Evolutionary conservation across 2,888 invertebrate genomes (phyloP).

Genomic region (Mimachlamys varia): DNA sequence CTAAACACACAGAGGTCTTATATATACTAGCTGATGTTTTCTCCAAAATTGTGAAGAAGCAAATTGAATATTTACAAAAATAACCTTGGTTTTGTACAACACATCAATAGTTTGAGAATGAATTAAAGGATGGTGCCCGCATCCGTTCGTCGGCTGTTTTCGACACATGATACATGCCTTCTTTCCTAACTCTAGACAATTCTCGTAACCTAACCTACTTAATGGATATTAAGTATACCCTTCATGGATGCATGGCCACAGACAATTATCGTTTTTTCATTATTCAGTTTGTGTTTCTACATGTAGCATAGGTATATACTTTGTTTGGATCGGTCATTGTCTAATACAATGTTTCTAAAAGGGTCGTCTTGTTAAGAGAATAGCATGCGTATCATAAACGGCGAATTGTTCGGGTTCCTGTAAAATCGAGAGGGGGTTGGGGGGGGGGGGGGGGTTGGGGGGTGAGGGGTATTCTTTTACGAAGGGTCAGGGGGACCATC

Average conservation of each 20-base stretch:
- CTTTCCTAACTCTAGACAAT: not conserved
- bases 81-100: not conserved
- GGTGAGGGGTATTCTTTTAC: too few relatives aligned
- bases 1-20: not conserved
- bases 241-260: not conserved
- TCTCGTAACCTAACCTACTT: not conserved
- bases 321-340: too few relatives aligned
- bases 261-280: conserved; percentile 28
- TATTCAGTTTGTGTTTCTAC: not conserved
- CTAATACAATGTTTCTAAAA: too few relatives aligned
- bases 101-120: not conserved
- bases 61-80: conserved; percentile 4
- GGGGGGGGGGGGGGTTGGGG: too few relatives aligned
- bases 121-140: not conserved
- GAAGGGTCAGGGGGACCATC: too few relatives aligned
- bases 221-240: not conserved
- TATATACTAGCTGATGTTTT: not conserved
- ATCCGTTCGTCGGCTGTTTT: not conserved
- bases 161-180: not conserved
- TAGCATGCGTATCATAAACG: too few relatives aligned
- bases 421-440: too few relatives aligned
- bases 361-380: too few relatives aligned
- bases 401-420: too few relatives aligned
- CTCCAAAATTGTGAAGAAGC: not conserved
- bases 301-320: not conserved